These are phyloP conservation scores for Microcebus tavaratra DNA, from an alignment of 2,113 vertebrate genomes.

Conservation along the genomic window DNA sequence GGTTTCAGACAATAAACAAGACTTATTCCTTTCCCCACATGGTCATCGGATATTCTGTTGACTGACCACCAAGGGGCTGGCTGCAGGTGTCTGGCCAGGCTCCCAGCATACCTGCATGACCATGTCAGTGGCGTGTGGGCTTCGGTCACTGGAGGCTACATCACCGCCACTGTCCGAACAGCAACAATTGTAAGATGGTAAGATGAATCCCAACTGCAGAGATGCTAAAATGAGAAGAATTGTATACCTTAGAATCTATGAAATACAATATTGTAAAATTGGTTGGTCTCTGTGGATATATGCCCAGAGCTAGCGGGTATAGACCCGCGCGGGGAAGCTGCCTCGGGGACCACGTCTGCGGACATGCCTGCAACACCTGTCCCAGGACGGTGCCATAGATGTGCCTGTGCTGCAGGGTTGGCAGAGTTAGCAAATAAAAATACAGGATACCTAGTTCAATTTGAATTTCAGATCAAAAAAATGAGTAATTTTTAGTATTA, in stretches of 20 bases:
- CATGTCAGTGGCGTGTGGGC: neutral
- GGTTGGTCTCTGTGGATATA: neutral
- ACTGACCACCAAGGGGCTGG: neutral
- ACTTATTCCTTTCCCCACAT: neutral
- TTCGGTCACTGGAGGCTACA: too few species aligned
- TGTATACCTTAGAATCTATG: neutral
- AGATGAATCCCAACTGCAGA: neutral
- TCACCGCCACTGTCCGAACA: neutral
- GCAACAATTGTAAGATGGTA: too few species aligned
- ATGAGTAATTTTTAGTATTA: neutral
- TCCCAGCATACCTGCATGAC: neutral
- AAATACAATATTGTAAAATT: neutral
- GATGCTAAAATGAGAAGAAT: neutral
- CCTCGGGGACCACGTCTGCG: too few species aligned
- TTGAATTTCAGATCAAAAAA: conserved; percentile 24
- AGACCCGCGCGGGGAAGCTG: fast-evolving
- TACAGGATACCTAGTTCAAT: neutral
- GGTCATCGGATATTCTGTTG: neutral
- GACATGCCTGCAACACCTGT: neutral
- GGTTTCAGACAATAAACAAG: neutral
- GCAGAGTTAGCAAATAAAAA: neutral
- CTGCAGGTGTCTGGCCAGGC: neutral
- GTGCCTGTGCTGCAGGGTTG: neutral
- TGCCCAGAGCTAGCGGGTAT: neutral
- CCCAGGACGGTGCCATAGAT: neutral